These are phyloP conservation scores for Pleuronectes platessa DNA, from an alignment of 2,113 vertebrate species.

Conservation along the genomic window DNA sequence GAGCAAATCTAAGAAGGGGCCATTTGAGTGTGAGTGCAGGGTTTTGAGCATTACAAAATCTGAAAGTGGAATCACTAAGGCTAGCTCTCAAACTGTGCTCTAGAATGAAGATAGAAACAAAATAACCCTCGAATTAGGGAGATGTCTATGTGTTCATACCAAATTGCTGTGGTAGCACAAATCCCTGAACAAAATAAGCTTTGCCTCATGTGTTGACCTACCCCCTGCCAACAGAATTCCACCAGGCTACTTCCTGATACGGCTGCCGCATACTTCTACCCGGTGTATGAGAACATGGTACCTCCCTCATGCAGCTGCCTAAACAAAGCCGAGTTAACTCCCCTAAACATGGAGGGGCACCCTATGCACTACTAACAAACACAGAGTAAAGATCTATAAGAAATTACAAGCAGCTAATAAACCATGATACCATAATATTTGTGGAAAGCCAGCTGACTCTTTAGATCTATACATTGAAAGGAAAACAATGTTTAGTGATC, in stretches of 20 bases:
- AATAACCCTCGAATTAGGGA: too few species aligned
- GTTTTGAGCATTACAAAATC: too few species aligned
- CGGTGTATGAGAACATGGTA: conserved; percentile 6
- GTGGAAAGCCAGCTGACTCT: background rate
- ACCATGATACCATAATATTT: background rate
- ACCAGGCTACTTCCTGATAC: conserved; percentile 18
- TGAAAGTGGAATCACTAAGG: too few species aligned
- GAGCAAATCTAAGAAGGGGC: too few species aligned
- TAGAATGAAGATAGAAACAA: too few species aligned
- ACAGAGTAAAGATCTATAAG: background rate
- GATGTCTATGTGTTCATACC: background rate
- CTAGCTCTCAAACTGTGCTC: too few species aligned
- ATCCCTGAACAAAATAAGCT: conserved; percentile 14
- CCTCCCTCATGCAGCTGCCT: background rate
- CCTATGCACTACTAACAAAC: background rate
- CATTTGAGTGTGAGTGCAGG: too few species aligned
- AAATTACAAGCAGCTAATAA: background rate
- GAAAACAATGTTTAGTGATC: conserved; percentile 34
- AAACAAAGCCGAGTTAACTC: background rate
- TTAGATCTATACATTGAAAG: conserved; percentile 13
- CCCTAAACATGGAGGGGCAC: background rate
- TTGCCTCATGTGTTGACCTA: conserved; percentile 1
- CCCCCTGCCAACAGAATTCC: background rate
- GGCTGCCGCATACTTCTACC: conserved; percentile 8
- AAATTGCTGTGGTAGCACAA: conserved; percentile 12